Percentiles rank a stretch among this genome's conserved stretches.
Evolutionary conservation across 2,888 invertebrate genomes (phyloP).

Genomic region (Zonitis immaculata): DNA sequence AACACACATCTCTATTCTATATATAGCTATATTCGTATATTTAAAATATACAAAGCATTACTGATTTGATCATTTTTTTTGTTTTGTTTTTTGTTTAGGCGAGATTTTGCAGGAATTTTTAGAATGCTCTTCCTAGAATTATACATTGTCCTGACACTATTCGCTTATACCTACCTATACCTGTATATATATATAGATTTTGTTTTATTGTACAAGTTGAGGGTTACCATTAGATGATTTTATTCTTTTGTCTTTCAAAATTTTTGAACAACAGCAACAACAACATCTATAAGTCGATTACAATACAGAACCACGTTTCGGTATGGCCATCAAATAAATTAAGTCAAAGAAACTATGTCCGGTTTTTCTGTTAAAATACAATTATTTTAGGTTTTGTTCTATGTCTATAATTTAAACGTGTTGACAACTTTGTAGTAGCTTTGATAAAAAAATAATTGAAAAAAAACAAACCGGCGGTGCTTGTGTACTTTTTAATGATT

Average conservation of each 20-base stretch:
- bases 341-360: constrained; percentile 19
- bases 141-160: constrained; percentile 20
- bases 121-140: constrained; percentile 21
- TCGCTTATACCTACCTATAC: no score
- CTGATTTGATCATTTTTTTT: no score
- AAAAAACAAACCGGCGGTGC: constrained; percentile 8
- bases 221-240: constrained; percentile 1
- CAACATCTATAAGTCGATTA: constrained; percentile 31
- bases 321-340: constrained; percentile 25
- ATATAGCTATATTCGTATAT: no score
- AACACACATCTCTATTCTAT: background rate
- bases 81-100: background rate
- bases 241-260: background rate
- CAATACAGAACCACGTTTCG: constrained; percentile 28
- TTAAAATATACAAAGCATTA: no score
- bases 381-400: constrained; percentile 8
- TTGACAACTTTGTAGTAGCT: constrained; percentile 17
- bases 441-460: no score
- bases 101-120: background rate
- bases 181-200: no score
- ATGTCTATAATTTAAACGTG: constrained; percentile 13
- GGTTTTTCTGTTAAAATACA: constrained; percentile 14
- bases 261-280: constrained; percentile 7
- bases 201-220: background rate
- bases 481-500: constrained; percentile 12